Conservation (phyloP, 2,113 vertebrate species). For the Parus major region DNA sequence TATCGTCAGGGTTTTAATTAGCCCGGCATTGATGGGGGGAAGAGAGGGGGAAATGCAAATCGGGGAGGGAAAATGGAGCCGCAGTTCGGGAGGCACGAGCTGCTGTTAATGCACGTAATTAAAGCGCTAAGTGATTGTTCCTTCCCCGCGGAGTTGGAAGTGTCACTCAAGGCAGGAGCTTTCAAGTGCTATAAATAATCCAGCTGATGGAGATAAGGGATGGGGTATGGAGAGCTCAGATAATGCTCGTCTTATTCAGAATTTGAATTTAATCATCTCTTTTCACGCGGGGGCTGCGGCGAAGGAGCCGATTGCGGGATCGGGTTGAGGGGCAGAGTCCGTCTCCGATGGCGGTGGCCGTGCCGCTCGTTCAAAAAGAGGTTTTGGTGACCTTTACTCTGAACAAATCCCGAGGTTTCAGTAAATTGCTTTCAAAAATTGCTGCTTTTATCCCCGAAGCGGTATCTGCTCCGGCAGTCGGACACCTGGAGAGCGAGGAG, state of each 20-base stretch:
- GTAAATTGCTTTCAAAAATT: neutral
- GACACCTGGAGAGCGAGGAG: neutral
- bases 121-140: conserved; percentile 31
- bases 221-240: neutral
- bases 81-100: neutral
- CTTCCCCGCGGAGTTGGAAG: conserved; percentile 4
- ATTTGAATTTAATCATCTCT: neutral
- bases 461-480: neutral
- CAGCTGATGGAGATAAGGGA: conserved; percentile 43
- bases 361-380: neutral
- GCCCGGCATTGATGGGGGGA: neutral
- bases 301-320: neutral
- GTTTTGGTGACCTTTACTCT: neutral
- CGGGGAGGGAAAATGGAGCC: neutral
- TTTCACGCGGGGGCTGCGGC: neutral
- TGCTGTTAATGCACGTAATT: conserved; percentile 31
- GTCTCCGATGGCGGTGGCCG: accelerated
- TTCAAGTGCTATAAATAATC: conserved; percentile 54
- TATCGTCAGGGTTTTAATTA: neutral
- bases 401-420: neutral
- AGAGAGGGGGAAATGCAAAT: neutral
- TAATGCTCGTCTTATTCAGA: neutral
- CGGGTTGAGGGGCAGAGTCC: neutral
- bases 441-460: neutral
- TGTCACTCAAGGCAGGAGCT: conserved; percentile 35